Evolutionary conservation across 2,888 invertebrate species (phyloP).

Genomic region (Steinernema carpocapsae): DNA sequence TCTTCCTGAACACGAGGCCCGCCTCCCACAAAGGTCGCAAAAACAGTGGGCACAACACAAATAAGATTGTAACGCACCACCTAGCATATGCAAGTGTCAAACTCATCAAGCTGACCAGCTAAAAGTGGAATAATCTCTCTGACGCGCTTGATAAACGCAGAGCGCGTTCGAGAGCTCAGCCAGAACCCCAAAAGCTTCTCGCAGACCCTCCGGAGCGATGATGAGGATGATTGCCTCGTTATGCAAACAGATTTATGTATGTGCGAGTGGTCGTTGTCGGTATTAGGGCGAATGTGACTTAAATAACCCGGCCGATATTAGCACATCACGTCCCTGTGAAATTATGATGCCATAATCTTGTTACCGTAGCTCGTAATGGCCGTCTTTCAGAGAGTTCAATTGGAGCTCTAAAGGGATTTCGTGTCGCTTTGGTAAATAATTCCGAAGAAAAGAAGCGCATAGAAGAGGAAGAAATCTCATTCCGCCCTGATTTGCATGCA

Average conservation of each 20-base stretch:
- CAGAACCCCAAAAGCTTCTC: no score
- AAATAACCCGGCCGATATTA: no score
- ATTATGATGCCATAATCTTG: constrained; percentile 24
- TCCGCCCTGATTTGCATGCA: constrained; percentile 26
- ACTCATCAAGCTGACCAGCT: no score
- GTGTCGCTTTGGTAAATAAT: constrained; percentile 34
- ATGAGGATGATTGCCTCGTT: no score
- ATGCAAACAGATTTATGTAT: no score
- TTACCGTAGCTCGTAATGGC: constrained; percentile 32
- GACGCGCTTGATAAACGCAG: not conserved
- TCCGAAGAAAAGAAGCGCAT: not conserved
- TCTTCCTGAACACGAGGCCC: not conserved
- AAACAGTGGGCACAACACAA: not conserved
- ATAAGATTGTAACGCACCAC: no score
- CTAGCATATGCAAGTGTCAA: no score
- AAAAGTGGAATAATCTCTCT: not conserved
- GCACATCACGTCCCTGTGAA: not conserved
- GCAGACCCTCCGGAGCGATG: no score
- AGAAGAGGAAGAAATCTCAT: constrained; percentile 22
- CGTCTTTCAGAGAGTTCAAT: constrained; percentile 20
- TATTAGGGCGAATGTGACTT: not conserved
- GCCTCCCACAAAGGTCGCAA: not conserved
- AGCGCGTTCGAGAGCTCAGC: no score
- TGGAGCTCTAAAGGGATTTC: constrained; percentile 29
- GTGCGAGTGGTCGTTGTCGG: not conserved